Evolutionary conservation across 2,797 vertebrate species (phyloP).

Genomic region (Halcyon chelicuti): DNA sequence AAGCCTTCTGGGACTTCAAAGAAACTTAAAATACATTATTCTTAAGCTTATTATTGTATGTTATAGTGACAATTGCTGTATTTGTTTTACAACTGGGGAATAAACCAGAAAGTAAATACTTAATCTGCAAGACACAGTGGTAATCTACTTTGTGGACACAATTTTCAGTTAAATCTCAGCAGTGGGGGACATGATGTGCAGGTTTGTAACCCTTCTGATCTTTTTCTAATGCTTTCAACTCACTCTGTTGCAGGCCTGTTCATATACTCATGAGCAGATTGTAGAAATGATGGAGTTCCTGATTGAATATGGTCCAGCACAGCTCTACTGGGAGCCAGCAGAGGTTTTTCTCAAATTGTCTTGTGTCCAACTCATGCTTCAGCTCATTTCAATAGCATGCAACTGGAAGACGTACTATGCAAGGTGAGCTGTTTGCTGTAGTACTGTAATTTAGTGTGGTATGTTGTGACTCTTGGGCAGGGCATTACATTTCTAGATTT

Average conservation of each 20-base stretch:
- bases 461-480: not conserved
- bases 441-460: not conserved
- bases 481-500: not conserved
- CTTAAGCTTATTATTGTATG: not conserved
- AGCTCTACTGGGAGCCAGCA: conserved; percentile 97
- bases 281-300: conserved; percentile 99
- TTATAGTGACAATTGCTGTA: not conserved
- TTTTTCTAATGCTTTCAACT: not conserved
- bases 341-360: conserved; percentile 97
- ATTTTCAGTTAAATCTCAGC: not conserved
- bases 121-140: not conserved
- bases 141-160: not conserved
- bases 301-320: conserved; percentile 93
- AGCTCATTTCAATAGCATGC: conserved; percentile 97
- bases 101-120: not conserved
- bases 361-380: conserved; percentile 95
- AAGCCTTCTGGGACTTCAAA: not conserved
- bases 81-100: not conserved
- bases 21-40: not conserved
- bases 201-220: not conserved
- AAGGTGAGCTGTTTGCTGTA: conserved; percentile 81
- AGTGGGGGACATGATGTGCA: not conserved
- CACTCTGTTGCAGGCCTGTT: conserved; percentile 86
- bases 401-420: conserved; percentile 99
- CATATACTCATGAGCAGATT: conserved; percentile 96